phyloP scores from a whole-genome alignment of 2,888 invertebrate species.

The Sinhomidia bicolor region DNA sequence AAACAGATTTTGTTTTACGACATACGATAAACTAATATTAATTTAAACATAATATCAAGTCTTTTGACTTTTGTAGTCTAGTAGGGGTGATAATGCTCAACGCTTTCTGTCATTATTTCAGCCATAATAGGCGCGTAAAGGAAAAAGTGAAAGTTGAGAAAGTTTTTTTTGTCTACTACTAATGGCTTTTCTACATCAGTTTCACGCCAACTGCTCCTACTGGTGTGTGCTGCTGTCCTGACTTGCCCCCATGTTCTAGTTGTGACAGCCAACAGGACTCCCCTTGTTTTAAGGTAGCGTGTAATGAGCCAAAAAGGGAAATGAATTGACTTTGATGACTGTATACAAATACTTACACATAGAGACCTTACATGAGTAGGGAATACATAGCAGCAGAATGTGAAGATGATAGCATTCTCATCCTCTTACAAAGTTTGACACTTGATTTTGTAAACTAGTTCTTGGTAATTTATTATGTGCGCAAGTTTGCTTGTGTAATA shows the following conservation, averaged over 20 bases:
- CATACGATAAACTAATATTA: background rate
- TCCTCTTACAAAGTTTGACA: conserved; percentile 23
- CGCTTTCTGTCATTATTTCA: background rate
- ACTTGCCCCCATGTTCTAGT: conserved; percentile 1
- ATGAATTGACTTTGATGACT: conserved; percentile 53
- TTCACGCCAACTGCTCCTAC: conserved; percentile 25
- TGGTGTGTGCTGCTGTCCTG: background rate
- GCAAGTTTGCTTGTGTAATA: background rate
- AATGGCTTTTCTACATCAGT: conserved; percentile 43
- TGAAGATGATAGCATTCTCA: background rate
- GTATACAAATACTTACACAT: no score
- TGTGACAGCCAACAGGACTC: conserved; percentile 26
- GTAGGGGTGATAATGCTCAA: background rate
- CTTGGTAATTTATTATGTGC: background rate
- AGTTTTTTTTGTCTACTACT: conserved; percentile 33
- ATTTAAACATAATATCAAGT: background rate
- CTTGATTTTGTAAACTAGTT: conserved; percentile 1
- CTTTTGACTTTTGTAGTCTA: background rate
- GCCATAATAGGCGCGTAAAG: background rate
- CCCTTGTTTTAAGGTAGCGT: conserved; percentile 21
- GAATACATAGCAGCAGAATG: background rate
- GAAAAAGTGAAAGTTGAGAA: conserved; percentile 41
- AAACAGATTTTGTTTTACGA: background rate
- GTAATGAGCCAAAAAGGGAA: conserved; percentile 54
- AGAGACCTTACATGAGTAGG: background rate